phyloP scores from a whole-genome alignment of 2,888 invertebrate genomes.

The Theodoxus fluviatilis region DNA sequence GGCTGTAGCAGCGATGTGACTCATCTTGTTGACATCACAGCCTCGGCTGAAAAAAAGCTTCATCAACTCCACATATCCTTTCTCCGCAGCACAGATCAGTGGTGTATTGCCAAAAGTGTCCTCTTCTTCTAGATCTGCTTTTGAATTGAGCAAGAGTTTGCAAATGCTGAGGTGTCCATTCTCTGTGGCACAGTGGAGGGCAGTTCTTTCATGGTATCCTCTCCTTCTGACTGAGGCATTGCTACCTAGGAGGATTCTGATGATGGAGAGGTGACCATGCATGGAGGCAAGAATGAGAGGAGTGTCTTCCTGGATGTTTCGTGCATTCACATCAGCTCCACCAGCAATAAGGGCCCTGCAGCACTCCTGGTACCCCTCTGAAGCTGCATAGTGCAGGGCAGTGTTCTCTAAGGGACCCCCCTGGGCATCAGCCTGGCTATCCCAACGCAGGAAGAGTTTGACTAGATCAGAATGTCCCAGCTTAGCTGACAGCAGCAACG shows the following conservation, averaged over 20 bases:
- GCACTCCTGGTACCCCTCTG: constrained; percentile 47
- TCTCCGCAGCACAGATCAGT: constrained; percentile 55
- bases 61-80: constrained; percentile 52
- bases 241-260: constrained; percentile 48
- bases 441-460: constrained; percentile 49
- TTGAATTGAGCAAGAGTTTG: constrained; percentile 35
- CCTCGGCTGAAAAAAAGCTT: constrained; percentile 45
- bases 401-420: constrained; percentile 47
- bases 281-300: constrained; percentile 56
- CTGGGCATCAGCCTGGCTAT: constrained; percentile 42
- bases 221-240: constrained; percentile 50
- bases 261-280: constrained; percentile 51
- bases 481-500: constrained; percentile 45
- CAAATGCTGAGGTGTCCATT: constrained; percentile 45
- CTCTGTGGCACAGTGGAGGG: constrained; percentile 56
- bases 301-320: constrained; percentile 53
- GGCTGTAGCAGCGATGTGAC: constrained; percentile 54
- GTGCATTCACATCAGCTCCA: constrained; percentile 47
- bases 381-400: constrained; percentile 54
- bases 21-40: constrained; percentile 53
- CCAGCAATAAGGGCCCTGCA: constrained; percentile 47
- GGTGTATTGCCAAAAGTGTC: constrained; percentile 57
- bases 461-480: constrained; percentile 45
- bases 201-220: constrained; percentile 55
- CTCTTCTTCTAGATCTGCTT: constrained; percentile 54